phyloP scores from a whole-genome alignment of 2,888 invertebrate genomes.

The Ptycholaimellus sp. region DNA sequence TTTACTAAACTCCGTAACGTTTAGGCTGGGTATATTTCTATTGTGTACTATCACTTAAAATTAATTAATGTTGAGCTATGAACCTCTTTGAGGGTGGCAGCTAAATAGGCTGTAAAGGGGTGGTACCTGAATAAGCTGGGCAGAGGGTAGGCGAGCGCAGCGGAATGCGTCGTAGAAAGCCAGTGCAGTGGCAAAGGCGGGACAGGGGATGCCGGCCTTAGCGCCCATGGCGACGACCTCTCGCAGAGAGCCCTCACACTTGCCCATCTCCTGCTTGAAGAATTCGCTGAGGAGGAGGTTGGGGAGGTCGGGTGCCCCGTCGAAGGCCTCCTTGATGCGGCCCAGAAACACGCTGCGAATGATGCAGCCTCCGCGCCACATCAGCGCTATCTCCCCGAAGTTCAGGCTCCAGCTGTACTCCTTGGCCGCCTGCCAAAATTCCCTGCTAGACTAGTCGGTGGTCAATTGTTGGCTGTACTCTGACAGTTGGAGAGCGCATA shows the following conservation, averaged over 20 bases:
- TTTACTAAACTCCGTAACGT: too few relatives aligned
- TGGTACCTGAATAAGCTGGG: conserved; percentile 72
- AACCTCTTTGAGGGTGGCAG: too few relatives aligned
- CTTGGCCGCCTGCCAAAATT: too few relatives aligned
- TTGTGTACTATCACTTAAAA: too few relatives aligned
- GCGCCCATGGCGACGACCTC: conserved; percentile 45
- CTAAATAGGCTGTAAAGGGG: too few relatives aligned
- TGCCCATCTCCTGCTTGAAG: conserved; percentile 57
- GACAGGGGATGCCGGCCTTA: conserved; percentile 62
- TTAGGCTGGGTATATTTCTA: too few relatives aligned
- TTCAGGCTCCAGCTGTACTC: conserved; percentile 78
- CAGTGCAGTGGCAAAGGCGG: conserved; percentile 70
- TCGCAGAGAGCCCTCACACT: conserved; percentile 46
- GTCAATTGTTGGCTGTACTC: too few relatives aligned
- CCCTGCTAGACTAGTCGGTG: too few relatives aligned
- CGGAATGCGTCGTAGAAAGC: conserved; percentile 94
- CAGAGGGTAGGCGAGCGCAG: conserved; percentile 55
- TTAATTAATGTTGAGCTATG: too few relatives aligned
- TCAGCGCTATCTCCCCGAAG: conserved; percentile 85
- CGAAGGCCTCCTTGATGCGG: conserved; percentile 74
- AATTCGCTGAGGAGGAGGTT: conserved; percentile 76
- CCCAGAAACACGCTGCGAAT: conserved; percentile 42
- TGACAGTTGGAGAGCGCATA: too few relatives aligned
- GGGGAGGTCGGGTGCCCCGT: conserved; percentile 54
- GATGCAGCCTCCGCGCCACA: conserved; percentile 74